Evolutionary conservation across 2,888 invertebrate genomes (phyloP).

Genomic region (Aricia artaxerxes): DNA sequence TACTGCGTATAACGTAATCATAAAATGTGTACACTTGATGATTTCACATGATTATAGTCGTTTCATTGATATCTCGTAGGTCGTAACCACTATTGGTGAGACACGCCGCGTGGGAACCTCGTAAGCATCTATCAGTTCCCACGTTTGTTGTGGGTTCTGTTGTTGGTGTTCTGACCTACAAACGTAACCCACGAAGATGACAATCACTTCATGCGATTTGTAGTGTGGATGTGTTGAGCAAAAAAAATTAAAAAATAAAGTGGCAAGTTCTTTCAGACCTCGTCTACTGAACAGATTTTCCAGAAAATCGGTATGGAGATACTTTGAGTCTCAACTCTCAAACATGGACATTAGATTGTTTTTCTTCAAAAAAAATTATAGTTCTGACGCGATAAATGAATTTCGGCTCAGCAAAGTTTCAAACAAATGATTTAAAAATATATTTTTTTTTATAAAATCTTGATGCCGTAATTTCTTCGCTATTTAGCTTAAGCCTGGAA

Average conservation of each 20-base stretch:
- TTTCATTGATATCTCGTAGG: slow-evolving; percentile 37
- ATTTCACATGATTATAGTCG: slow-evolving; percentile 36
- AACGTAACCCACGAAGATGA: slow-evolving; percentile 36
- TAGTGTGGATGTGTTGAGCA: neutral
- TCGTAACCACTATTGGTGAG: slow-evolving; percentile 37
- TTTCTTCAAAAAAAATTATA: no score
- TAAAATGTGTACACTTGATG: slow-evolving; percentile 5
- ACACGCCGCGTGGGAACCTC: slow-evolving; percentile 52
- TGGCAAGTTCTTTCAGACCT: neutral
- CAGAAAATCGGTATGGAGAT: no score
- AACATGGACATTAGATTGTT: no score
- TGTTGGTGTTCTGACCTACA: slow-evolving; percentile 51
- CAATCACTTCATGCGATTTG: slow-evolving; percentile 5
- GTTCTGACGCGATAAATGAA: no score
- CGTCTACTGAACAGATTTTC: no score
- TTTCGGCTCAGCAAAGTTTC: no score
- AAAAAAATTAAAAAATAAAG: neutral
- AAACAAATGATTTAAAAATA: no score
- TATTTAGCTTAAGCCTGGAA: neutral
- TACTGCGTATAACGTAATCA: neutral
- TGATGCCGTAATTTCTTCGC: slow-evolving; percentile 6
- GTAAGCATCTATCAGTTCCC: slow-evolving; percentile 52
- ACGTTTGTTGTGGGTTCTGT: slow-evolving; percentile 55
- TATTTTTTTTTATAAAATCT: neutral
- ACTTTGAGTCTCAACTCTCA: no score